These are phyloP conservation scores for Spinus pinus DNA, from an alignment of 2,797 vertebrate species.

Conservation along the genomic window DNA sequence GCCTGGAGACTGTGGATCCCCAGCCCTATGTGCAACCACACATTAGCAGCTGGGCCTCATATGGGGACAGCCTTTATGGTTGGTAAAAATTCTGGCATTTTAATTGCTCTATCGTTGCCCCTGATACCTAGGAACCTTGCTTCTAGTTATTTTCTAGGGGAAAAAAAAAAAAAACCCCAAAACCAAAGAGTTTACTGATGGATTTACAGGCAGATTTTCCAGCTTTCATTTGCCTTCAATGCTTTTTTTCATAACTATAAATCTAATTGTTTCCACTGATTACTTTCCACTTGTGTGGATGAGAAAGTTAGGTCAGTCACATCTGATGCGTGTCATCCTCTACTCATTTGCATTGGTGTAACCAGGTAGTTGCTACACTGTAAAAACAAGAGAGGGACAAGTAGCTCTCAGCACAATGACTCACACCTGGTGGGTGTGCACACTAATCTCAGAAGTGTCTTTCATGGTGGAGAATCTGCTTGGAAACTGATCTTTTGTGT, in stretches of 20 bases:
- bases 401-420: not conserved
- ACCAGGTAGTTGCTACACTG: not conserved
- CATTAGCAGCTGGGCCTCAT: not conserved
- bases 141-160: not conserved
- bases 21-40: not conserved
- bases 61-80: not conserved
- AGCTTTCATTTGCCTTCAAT: not conserved
- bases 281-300: not conserved
- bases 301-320: not conserved
- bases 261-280: not conserved
- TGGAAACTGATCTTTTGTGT: not conserved
- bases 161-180: not conserved
- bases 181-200: not conserved
- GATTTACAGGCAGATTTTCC: not conserved
- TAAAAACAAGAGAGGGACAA: not conserved
- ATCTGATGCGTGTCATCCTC: not conserved
- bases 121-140: not conserved
- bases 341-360: not conserved
- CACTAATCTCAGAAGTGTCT: not conserved
- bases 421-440: not conserved
- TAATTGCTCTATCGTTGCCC: not conserved
- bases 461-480: not conserved
- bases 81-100: not conserved
- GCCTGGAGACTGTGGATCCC: not conserved
- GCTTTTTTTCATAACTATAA: not conserved